A percentile compares a stretch with the other conserved stretches of the same genome.
phyloP scores from a whole-genome alignment of 2,113 vertebrate species.

The Lamprotornis superbus region DNA sequence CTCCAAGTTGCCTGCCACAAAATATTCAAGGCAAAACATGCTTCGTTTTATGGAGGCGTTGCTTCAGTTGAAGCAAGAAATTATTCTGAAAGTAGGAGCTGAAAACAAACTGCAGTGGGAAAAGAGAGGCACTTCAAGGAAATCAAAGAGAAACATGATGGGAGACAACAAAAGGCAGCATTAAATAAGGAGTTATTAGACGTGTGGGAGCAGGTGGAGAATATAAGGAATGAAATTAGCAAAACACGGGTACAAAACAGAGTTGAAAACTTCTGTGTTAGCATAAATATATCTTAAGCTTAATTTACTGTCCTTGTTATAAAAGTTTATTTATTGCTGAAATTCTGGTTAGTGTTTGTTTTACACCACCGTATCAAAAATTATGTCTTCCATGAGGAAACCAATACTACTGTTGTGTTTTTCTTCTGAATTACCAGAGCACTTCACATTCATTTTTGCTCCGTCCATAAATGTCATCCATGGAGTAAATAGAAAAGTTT shows the following conservation, averaged over 20 bases:
- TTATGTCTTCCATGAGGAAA: neutral
- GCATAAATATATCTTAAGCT: neutral
- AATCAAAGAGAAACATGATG: neutral
- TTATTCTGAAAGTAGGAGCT: neutral
- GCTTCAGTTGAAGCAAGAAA: neutral
- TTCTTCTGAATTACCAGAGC: neutral
- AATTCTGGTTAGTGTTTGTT: neutral
- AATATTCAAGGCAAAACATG: neutral
- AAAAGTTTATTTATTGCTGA: neutral
- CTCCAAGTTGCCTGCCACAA: neutral
- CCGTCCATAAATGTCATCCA: neutral
- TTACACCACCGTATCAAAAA: neutral
- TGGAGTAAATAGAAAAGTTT: neutral
- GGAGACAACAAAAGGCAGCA: conserved; percentile 3
- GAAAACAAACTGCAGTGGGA: neutral
- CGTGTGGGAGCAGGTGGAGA: neutral
- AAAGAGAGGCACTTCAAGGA: neutral
- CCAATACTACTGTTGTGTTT: neutral
- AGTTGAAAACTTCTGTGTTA: neutral
- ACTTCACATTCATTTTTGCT: neutral
- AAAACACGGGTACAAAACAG: neutral
- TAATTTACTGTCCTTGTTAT: neutral
- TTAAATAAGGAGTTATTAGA: neutral
- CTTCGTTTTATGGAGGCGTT: neutral
- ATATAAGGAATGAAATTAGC: neutral